Conservation (phyloP, 2,113 vertebrate genomes). For the Podarcis raffonei region DNA sequence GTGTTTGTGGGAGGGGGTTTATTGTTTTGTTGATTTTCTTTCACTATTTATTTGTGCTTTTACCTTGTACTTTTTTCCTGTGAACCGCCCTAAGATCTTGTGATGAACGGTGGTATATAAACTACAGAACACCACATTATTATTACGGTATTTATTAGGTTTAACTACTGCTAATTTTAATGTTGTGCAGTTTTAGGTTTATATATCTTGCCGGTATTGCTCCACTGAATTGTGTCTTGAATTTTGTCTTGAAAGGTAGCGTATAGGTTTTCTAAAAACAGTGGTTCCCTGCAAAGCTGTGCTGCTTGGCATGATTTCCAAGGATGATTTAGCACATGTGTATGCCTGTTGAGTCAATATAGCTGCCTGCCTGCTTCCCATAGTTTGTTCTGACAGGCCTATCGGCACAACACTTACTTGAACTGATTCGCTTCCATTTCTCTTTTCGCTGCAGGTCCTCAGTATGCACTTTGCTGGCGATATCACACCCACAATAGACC, state of each 20-base stretch:
- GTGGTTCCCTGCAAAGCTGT: neutral
- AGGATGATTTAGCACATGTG: neutral
- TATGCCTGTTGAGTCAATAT: neutral
- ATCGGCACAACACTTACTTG: neutral
- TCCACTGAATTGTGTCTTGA: too few species aligned
- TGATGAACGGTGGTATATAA: too few species aligned
- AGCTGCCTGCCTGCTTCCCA: neutral
- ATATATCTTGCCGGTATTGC: too few species aligned
- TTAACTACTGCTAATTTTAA: neutral
- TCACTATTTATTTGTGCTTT: too few species aligned
- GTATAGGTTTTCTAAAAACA: neutral
- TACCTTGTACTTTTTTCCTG: too few species aligned
- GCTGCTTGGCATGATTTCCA: neutral
- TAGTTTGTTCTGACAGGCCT: neutral
- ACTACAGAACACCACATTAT: too few species aligned
- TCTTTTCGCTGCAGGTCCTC: neutral
- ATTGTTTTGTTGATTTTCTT: too few species aligned
- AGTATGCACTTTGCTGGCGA: constrained; percentile 32
- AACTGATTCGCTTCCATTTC: constrained; percentile 6
- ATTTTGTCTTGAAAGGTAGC: too few species aligned
- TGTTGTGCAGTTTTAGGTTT: neutral
- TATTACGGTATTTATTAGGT: too few species aligned
- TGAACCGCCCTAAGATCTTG: too few species aligned
- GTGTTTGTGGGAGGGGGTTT: too few species aligned
- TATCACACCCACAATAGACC: constrained; percentile 28